Base-by-base conservation (phyloP, 2,888 invertebrate species). In the Lampropteryx suffumata region DNA sequence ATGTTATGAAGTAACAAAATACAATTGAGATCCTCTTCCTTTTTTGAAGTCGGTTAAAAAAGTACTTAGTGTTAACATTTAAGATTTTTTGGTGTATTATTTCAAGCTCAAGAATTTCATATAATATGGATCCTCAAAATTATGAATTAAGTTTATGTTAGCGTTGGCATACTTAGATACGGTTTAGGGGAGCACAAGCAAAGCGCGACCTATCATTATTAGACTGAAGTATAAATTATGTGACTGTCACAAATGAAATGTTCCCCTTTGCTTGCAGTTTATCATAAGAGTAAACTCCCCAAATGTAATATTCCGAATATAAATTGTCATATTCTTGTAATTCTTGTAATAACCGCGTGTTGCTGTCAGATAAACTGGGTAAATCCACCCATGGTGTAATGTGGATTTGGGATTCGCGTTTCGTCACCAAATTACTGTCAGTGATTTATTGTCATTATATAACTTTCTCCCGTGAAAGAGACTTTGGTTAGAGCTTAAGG, bases 401-500 rank as follows among this genome's bases (percentile, higher is more conserved):
- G 65, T 67, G 61, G 62, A 64, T 57, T 63, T 71, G 70, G 76
- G 79, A 76, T 76, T 69, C 78, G 74, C 73, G 68, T 78, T 79
- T 76, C 76, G 78, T 76, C 82, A 81, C 84, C 77, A 85, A 87
- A 88, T 88, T 85, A 86, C 70, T n/a, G n/a, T n/a, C n/a, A n/a
- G 82, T 87, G 88, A 89, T 89, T 89, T 88, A 89, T 88, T 87
- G 80, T 85, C 80, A 81, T 81, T 70, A 63, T 17, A 73, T 11
- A 41, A 37, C 28, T 37, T 42, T 42, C 36, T 37, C 14, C 17
- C 24, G 12, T 32, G 30, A 7, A 27, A 30, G 24, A 43, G 33
- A 28, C 48, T 35, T 35, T 35, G 13, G 33, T 8, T 24, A 33
- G n/a, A 47, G 36, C 29, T 33, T 46, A 46, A 3, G n/a, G 13